These are phyloP conservation scores for Drosophila niveifrons DNA, from an alignment of 2,888 invertebrate species.

Conservation along the genomic window DNA sequence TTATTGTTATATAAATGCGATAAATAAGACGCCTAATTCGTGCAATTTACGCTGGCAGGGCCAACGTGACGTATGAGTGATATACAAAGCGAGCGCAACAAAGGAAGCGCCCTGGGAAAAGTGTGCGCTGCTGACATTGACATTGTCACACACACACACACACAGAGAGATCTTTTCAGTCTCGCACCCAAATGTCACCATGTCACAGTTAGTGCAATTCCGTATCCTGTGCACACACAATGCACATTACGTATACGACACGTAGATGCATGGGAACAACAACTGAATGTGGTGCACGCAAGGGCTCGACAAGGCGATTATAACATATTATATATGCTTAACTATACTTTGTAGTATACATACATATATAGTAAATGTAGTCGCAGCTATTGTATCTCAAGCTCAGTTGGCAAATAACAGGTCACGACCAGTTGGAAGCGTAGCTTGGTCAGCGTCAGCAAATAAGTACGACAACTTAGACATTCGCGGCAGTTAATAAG, in stretches of 20 bases:
- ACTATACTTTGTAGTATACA: too few relatives aligned
- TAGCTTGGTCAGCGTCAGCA: conserved; percentile 30
- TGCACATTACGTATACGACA: conserved; percentile 30
- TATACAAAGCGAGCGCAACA: conserved; percentile 48
- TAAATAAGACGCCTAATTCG: conserved; percentile 65
- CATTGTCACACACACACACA: conserved; percentile 8
- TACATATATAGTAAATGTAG: neutral
- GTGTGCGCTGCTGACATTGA: conserved; percentile 18
- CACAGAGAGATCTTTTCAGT: neutral
- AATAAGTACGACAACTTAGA: conserved; percentile 3
- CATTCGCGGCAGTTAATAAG: conserved; percentile 41
- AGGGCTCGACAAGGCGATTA: conserved; percentile 15
- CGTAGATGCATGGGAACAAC: neutral
- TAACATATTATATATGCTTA: too few relatives aligned
- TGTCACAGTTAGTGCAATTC: neutral
- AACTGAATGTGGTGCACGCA: conserved; percentile 16
- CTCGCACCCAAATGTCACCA: neutral
- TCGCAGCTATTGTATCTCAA: conserved; percentile 21
- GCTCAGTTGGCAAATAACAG: conserved; percentile 48
- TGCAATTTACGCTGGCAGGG: conserved; percentile 56
- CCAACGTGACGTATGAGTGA: conserved; percentile 62
- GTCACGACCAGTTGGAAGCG: conserved; percentile 64
- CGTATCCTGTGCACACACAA: conserved; percentile 38
- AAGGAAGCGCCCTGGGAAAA: conserved; percentile 46
- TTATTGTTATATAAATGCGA: conserved; percentile 50